Base-by-base conservation (phyloP, 2,113 vertebrate species). In the Mohoua ochrocephala region DNA sequence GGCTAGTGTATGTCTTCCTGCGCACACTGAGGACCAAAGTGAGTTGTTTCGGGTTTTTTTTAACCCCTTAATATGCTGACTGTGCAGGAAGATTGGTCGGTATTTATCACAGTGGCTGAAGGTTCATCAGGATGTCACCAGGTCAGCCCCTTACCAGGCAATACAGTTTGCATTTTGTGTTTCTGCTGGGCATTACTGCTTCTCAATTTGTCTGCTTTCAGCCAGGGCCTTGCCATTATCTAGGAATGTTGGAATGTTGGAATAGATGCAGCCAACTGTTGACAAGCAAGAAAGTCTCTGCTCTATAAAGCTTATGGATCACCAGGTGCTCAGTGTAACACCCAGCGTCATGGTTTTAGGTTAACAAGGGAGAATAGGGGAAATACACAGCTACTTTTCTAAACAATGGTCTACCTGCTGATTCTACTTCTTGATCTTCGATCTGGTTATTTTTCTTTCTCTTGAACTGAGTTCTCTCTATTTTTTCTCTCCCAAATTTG, bases 121-220 rank as follows among this genome's bases (percentile, higher is more conserved):
- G 6, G 14, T 28, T 61, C 49, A 28, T 68, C n/a, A 53, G 22
- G 30, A 18, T 52, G 17, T 76, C 49, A 11, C 0, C 0, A 63
- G 19, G 41, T 23, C 65, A 76, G 8, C 19, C 10, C 52, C 63
- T 80, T 8, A 61, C 7, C 3, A 13, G 1, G 12, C 0, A 6
- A 21, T 67, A 50, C 2, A 44, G 15, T 49, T 80, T 64, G 20
- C 50, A 37, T 81, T 87, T 92, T 70, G 17, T 0, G 2, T 81
- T 89, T 84, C 77, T 92, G 22, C 15, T 59, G 56, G 18, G 2
- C 12, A 13, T 57, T n/a, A 59, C 9, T 11, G 16, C 23, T 42
- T 27, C 23, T 70, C 16, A 44, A 1, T 67, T 87, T 50, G 17
- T 8, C 7, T 9, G 26, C 18, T 50, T 47, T 49, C 45, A 84